Percentiles rank a stretch among this genome's conserved stretches.
These are phyloP conservation scores for Dryadula phaetusa DNA, from an alignment of 2,888 invertebrate species.

Conservation along the genomic window DNA sequence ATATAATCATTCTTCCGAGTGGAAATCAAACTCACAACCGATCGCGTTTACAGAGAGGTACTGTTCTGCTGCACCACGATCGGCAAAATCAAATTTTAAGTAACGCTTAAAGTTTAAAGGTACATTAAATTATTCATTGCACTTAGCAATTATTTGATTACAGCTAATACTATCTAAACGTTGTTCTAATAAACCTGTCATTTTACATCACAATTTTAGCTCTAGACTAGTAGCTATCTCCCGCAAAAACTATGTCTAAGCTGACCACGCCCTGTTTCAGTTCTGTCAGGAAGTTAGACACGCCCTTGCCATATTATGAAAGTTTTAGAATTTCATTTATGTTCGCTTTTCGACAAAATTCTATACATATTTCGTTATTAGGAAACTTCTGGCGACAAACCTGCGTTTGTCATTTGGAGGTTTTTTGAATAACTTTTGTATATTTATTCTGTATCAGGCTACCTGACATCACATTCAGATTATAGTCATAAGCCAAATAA, in stretches of 20 bases:
- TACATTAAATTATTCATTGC: neutral
- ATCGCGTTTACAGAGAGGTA: too few relatives aligned
- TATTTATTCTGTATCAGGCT: neutral
- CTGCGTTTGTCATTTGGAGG: slow-evolving; percentile 18
- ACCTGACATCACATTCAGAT: neutral
- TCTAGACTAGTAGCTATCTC: slow-evolving; percentile 1
- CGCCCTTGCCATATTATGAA: slow-evolving; percentile 37
- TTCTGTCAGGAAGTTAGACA: slow-evolving; percentile 26
- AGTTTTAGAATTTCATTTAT: slow-evolving; percentile 37
- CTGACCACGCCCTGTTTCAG: slow-evolving; percentile 27
- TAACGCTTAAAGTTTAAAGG: neutral
- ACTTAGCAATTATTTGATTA: neutral
- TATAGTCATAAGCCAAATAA: neutral
- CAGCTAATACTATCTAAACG: neutral
- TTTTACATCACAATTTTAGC: neutral
- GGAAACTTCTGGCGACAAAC: slow-evolving; percentile 24
- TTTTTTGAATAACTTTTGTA: neutral
- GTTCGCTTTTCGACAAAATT: slow-evolving; percentile 28
- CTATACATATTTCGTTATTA: slow-evolving; percentile 32
- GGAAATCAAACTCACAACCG: too few relatives aligned
- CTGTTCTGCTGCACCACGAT: too few relatives aligned
- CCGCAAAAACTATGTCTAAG: slow-evolving; percentile 16
- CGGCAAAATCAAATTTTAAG: too few relatives aligned
- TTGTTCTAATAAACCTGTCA: neutral
- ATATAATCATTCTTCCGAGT: too few relatives aligned